These are phyloP conservation scores for Galbula dea DNA, from an alignment of 2,113 vertebrate species.

Conservation along the genomic window DNA sequence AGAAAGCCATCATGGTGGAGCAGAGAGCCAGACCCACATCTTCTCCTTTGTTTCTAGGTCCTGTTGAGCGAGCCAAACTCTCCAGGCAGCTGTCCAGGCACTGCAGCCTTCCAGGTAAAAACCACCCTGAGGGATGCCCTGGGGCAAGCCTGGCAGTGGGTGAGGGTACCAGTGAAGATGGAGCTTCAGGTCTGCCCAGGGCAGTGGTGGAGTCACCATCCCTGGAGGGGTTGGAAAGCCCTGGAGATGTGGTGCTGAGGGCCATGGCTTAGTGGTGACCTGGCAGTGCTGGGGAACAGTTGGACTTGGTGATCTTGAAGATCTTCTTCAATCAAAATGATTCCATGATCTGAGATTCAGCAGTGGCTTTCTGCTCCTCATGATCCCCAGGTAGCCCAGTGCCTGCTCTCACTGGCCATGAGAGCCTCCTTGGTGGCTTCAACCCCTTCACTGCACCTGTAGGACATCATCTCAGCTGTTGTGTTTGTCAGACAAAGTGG, in stretches of 20 bases:
- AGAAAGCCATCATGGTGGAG: rapidly evolving
- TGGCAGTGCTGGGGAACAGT: no score
- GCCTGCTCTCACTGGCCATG: not conserved
- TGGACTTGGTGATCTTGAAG: no score
- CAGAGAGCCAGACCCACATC: not conserved
- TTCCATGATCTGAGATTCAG: not conserved
- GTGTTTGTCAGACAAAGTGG: rapidly evolving
- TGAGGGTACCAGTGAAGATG: not conserved
- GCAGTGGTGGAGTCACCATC: no score
- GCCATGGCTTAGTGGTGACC: no score
- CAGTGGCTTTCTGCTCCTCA: rapidly evolving
- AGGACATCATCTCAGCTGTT: rapidly evolving
- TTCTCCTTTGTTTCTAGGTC: slow-evolving; percentile 35
- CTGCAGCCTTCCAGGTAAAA: slow-evolving; percentile 58
- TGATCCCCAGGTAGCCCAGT: not conserved
- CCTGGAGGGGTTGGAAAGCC: no score
- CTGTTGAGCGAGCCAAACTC: not conserved
- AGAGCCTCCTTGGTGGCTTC: not conserved
- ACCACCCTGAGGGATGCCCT: not conserved
- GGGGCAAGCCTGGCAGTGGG: not conserved
- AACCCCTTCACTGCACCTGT: rapidly evolving
- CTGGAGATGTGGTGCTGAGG: no score
- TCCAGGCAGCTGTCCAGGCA: slow-evolving; percentile 31
- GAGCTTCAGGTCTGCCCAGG: not conserved
- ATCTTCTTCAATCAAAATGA: no score